Percentiles rank a stretch among this genome's conserved stretches.
phyloP scores from a whole-genome alignment of 2,888 invertebrate species.

The Blomia tropicalis region DNA sequence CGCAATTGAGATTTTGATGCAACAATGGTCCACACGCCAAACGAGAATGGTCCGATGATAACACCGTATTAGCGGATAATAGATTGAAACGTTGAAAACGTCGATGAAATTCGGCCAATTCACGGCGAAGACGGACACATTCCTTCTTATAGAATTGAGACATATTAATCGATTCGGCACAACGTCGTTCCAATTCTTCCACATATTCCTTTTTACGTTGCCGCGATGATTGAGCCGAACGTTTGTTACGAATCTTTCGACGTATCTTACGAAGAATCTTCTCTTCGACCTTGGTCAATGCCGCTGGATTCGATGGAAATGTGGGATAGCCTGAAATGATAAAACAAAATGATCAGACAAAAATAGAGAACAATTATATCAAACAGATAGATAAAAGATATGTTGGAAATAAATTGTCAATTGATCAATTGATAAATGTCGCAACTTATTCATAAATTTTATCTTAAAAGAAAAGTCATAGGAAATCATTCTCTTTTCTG shows the following conservation, averaged over 20 bases:
- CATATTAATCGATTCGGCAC: constrained; percentile 21
- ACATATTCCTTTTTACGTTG: constrained; percentile 27
- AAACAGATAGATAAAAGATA: not conserved
- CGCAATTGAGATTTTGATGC: too few relatives aligned
- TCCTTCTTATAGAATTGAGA: constrained; percentile 23
- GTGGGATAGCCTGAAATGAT: constrained; percentile 21
- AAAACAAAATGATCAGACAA: constrained; percentile 4
- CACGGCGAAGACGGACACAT: not conserved
- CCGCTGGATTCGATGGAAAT: constrained; percentile 22
- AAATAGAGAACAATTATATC: not conserved
- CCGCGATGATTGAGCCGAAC: constrained; percentile 26
- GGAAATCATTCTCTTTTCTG: too few relatives aligned
- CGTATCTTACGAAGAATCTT: constrained; percentile 26
- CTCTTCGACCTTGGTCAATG: constrained; percentile 26
- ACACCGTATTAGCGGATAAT: too few relatives aligned
- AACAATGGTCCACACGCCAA: too few relatives aligned
- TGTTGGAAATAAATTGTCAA: not conserved
- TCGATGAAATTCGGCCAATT: not conserved
- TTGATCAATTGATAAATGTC: not conserved
- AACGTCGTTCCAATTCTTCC: constrained; percentile 25
- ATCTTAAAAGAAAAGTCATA: too few relatives aligned
- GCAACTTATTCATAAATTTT: too few relatives aligned
- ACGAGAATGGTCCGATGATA: too few relatives aligned
- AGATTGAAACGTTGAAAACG: not conserved
- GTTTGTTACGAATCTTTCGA: constrained; percentile 27